A percentile compares a stretch with the other conserved stretches of the same genome.
phyloP scores from a whole-genome alignment of 2,888 invertebrate genomes.

The Magallana nippona region DNA sequence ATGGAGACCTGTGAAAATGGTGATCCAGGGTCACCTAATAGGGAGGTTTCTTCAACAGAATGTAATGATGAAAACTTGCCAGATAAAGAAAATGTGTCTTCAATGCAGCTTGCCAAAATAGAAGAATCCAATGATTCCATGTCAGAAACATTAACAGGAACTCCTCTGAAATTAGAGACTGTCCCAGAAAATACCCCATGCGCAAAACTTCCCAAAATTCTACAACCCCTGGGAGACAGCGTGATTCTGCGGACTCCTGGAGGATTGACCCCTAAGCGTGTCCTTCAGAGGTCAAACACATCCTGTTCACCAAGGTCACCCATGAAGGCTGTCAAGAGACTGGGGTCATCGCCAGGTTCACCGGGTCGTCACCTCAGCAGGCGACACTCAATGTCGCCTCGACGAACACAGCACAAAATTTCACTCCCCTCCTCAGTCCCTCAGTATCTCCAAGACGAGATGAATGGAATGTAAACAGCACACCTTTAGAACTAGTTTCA shows the following conservation, averaged over 20 bases:
- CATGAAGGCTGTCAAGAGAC: constrained; percentile 71
- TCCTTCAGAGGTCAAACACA: constrained; percentile 50
- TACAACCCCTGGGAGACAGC: constrained; percentile 55
- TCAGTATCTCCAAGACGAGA: constrained; percentile 59
- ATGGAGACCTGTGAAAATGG: constrained; percentile 17
- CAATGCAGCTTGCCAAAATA: not conserved
- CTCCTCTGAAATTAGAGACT: constrained; percentile 33
- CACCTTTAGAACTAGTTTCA: not conserved
- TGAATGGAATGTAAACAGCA: constrained; percentile 49
- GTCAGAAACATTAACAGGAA: constrained; percentile 1
- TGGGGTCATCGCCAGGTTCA: constrained; percentile 65
- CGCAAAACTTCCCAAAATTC: constrained; percentile 54
- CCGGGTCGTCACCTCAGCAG: constrained; percentile 48
- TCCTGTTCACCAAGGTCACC: constrained; percentile 63
- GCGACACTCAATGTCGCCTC: constrained; percentile 55
- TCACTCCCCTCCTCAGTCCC: constrained; percentile 57
- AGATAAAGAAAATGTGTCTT: constrained; percentile 25
- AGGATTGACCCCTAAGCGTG: constrained; percentile 65
- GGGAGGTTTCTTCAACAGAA: not conserved
- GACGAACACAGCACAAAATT: constrained; percentile 50
- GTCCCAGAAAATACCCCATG: constrained; percentile 55
- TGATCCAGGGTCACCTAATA: constrained; percentile 40
- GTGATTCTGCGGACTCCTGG: constrained; percentile 60
- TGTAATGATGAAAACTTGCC: constrained; percentile 40
- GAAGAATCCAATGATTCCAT: not conserved